Evolutionary conservation across 2,797 vertebrate genomes (phyloP).

Genomic region (Danionella dracula): DNA sequence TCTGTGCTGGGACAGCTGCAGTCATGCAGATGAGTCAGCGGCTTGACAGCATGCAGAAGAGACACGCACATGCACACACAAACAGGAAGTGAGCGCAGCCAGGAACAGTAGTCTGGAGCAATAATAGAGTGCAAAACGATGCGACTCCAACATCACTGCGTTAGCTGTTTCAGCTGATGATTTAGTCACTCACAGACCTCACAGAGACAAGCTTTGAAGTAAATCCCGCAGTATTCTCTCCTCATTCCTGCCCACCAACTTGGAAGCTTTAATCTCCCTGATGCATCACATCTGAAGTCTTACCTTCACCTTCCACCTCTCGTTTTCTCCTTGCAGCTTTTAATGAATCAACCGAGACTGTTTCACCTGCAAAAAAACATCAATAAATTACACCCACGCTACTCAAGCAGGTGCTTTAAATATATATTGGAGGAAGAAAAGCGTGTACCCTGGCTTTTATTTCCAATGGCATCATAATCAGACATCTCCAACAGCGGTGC

Average conservation of each 20-base stretch:
- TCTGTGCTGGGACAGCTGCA: conserved; percentile 12
- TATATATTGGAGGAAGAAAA: background rate
- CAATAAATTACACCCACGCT: conserved; percentile 24
- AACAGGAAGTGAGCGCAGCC: conserved; percentile 5
- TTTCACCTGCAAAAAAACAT: conserved; percentile 56
- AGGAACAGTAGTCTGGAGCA: conserved; percentile 1
- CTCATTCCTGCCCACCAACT: conserved; percentile 35
- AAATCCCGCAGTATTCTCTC: background rate
- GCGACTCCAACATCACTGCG: conserved; percentile 5
- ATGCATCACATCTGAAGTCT: conserved; percentile 37
- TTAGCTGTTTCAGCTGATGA: background rate
- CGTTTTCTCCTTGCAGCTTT: conserved; percentile 61
- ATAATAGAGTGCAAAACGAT: conserved; percentile 19
- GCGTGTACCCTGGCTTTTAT: conserved; percentile 57
- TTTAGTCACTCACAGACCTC: too few species aligned
- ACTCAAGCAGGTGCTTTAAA: background rate
- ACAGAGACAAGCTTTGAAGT: too few species aligned
- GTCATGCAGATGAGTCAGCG: conserved; percentile 26
- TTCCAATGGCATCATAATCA: conserved; percentile 57
- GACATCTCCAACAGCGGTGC: conserved; percentile 66
- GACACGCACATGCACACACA: conserved; percentile 20
- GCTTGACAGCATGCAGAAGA: conserved; percentile 18
- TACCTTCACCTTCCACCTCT: conserved; percentile 67
- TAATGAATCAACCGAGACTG: conserved; percentile 47
- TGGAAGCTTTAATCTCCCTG: conserved; percentile 23